A percentile compares a stretch with the other conserved stretches of the same genome.
phyloP scores from a whole-genome alignment of 2,888 invertebrate species.

The Dichetophora obliterata region DNA sequence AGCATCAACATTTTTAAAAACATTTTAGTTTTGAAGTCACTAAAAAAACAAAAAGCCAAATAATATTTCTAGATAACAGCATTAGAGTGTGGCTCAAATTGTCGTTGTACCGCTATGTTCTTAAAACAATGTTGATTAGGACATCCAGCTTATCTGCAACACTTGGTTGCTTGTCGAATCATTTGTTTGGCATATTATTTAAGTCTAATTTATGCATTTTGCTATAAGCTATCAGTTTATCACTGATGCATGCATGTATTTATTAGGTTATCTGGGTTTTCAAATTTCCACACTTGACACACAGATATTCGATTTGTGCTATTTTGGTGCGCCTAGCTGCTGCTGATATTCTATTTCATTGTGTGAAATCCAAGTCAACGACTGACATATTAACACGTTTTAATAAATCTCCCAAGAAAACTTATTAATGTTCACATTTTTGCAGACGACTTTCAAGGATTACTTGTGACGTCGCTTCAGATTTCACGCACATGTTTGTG shows the following conservation, averaged over 20 bases:
- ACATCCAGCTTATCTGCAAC: too few species aligned
- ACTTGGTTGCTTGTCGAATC: too few species aligned
- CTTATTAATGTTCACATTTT: not conserved
- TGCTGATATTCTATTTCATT: conserved; percentile 22
- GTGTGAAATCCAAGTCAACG: not conserved
- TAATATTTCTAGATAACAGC: too few species aligned
- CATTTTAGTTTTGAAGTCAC: too few species aligned
- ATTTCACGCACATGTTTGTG: not conserved
- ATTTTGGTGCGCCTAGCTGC: too few species aligned
- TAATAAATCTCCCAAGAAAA: conserved; percentile 21
- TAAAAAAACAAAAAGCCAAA: too few species aligned
- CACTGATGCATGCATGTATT: too few species aligned
- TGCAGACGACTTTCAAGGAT: not conserved
- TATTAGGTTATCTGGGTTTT: not conserved
- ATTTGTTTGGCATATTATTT: not conserved
- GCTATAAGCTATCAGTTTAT: not conserved
- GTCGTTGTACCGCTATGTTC: too few species aligned
- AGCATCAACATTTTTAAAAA: too few species aligned
- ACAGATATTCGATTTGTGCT: too few species aligned
- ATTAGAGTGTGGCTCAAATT: too few species aligned
- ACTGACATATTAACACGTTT: conserved; percentile 22
- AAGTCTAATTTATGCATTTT: not conserved
- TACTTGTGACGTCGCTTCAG: not conserved
- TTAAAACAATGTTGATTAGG: too few species aligned
- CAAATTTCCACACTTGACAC: not conserved